phyloP scores from a whole-genome alignment of 2,113 vertebrate genomes.

The Mastomys coucha region DNA sequence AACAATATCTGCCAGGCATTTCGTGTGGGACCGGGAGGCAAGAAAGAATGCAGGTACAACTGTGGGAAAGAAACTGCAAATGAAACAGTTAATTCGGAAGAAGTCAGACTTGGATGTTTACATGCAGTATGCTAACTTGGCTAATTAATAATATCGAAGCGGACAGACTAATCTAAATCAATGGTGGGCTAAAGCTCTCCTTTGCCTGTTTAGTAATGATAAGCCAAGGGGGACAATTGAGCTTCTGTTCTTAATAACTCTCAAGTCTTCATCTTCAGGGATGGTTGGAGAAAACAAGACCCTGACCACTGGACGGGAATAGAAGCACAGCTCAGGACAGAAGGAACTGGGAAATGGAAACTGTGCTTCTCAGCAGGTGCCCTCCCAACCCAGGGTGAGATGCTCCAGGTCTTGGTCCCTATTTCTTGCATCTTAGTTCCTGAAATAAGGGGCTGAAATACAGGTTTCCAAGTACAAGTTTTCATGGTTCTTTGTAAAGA shows the following conservation, averaged over 20 bases:
- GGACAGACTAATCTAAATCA: conserved; percentile 81
- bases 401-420: conserved; percentile 15
- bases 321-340: not conserved
- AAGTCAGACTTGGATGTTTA: conserved; percentile 67
- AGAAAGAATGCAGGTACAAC: conserved; percentile 12
- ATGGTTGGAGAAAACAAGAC: conserved; percentile 19
- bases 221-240: conserved; percentile 73
- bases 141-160: conserved; percentile 86
- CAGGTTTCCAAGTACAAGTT: not conserved
- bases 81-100: conserved; percentile 80
- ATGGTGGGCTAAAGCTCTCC: conserved; percentile 66
- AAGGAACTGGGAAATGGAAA: not conserved
- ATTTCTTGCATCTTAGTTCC: not conserved
- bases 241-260: conserved; percentile 73
- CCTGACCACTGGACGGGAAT: not conserved
- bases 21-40: conserved; percentile 36
- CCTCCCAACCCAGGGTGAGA: not conserved
- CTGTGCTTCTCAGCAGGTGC: not conserved
- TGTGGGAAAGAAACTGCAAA: conserved; percentile 19
- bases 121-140: conserved; percentile 68
- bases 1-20: conserved; percentile 27
- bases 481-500: fast-evolving
- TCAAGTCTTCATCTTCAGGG: conserved; percentile 36
- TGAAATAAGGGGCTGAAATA: conserved; percentile 24
- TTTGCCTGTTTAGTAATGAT: conserved; percentile 76